Evolutionary conservation across 2,113 vertebrate genomes (phyloP).

Genomic region (Cairina moschata): DNA sequence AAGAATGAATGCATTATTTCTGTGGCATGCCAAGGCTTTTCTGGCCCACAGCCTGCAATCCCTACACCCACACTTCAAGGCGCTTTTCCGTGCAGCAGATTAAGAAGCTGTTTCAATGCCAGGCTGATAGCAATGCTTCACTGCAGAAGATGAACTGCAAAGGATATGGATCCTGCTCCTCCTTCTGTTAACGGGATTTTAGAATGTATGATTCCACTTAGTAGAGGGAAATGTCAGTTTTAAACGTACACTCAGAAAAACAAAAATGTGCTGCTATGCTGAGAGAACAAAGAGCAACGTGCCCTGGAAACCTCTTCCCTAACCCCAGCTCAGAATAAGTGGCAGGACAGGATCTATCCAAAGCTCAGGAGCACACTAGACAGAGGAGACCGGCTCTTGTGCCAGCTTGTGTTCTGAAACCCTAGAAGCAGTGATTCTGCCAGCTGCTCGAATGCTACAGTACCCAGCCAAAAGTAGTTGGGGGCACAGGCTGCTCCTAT

Average conservation of each 20-base stretch:
- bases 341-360: background rate
- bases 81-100: slow-evolving; percentile 50
- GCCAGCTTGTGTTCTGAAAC: slow-evolving; percentile 14
- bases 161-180: slow-evolving; percentile 31
- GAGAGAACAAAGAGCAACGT: background rate
- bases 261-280: rapidly evolving
- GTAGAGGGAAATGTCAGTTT: background rate
- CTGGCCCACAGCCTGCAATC: slow-evolving; percentile 11
- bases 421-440: background rate
- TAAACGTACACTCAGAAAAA: slow-evolving; percentile 2
- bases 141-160: slow-evolving; percentile 39
- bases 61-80: slow-evolving; percentile 25
- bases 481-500: slow-evolving; percentile 50
- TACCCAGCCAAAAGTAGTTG: slow-evolving; percentile 39
- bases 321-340: background rate
- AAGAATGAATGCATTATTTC: slow-evolving; percentile 40
- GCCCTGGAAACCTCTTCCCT: background rate
- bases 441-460: slow-evolving; percentile 47
- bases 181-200: slow-evolving; percentile 37
- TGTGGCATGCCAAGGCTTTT: slow-evolving; percentile 5
- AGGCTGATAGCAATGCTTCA: background rate
- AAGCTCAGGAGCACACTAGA: background rate
- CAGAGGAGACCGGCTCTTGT: background rate
- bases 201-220: background rate
- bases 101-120: slow-evolving; percentile 43